These are phyloP conservation scores for Octonoba sinensis DNA, from an alignment of 2,888 invertebrate genomes.

Conservation along the genomic window DNA sequence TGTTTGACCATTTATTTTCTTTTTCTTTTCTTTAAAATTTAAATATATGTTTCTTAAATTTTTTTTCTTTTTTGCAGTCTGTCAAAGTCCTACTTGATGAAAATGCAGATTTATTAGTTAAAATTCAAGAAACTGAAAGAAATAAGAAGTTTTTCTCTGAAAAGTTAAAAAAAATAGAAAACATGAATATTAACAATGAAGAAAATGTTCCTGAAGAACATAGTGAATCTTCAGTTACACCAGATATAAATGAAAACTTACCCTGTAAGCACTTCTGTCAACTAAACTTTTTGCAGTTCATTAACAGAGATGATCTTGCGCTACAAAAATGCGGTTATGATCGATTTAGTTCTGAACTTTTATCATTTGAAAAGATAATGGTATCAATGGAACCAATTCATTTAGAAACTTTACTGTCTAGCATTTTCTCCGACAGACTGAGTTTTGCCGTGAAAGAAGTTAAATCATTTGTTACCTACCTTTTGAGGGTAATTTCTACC, in stretches of 20 bases:
- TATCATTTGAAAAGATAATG: constrained; percentile 4
- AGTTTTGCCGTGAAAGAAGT: background rate
- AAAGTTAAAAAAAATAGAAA: background rate
- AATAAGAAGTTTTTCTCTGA: no score
- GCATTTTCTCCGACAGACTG: background rate
- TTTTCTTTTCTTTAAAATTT: no score
- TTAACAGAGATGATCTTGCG: constrained; percentile 1
- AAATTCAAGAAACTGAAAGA: no score
- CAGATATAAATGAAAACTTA: background rate
- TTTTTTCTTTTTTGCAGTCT: no score
- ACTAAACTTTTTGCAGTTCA: background rate
- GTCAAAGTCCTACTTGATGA: no score
- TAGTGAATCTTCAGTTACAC: no score
- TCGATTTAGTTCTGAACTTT: background rate
- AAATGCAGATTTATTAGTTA: no score
- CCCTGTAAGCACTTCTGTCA: background rate
- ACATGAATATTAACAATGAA: background rate
- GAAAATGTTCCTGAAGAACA: background rate
- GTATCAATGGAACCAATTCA: background rate
- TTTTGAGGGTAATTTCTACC: constrained; percentile 14
- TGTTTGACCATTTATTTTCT: no score
- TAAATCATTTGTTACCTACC: background rate
- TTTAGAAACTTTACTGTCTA: background rate
- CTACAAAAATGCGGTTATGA: constrained; percentile 20
- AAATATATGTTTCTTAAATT: no score